Percentiles rank a stretch among this genome's conserved stretches.
phyloP scores from a whole-genome alignment of 2,888 invertebrate genomes.

The Brachyptera putata region DNA sequence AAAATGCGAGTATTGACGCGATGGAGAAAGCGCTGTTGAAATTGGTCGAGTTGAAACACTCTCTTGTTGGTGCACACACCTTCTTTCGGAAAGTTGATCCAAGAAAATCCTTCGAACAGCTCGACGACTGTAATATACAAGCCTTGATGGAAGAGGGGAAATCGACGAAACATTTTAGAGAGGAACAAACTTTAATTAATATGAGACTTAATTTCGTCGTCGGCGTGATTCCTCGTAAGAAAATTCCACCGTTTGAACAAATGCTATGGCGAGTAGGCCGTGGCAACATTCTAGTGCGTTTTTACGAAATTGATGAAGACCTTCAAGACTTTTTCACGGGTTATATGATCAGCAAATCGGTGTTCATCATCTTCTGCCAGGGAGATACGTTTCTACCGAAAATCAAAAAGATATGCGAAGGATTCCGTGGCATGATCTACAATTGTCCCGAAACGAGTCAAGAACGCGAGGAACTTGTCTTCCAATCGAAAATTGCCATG shows the following conservation, averaged over 20 bases:
- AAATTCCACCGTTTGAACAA: slow-evolving; percentile 92
- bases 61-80: background rate
- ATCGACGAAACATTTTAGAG: background rate
- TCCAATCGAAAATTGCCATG: slow-evolving; percentile 97
- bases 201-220: slow-evolving; percentile 68
- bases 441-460: slow-evolving; percentile 97
- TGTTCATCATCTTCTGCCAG: slow-evolving; percentile 96
- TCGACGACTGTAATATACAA: too few species aligned
- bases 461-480: slow-evolving; percentile 95
- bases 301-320: slow-evolving; percentile 90
- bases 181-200: background rate
- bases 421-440: slow-evolving; percentile 95
- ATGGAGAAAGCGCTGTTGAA: background rate
- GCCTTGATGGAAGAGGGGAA: background rate
- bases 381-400: slow-evolving; percentile 95
- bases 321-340: slow-evolving; percentile 90
- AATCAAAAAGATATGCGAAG: slow-evolving; percentile 98
- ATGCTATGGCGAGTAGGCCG: slow-evolving; percentile 97
- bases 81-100: background rate
- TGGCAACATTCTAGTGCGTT: slow-evolving; percentile 92
- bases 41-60: background rate
- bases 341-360: slow-evolving; percentile 92
- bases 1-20: background rate
- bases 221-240: slow-evolving; percentile 91
- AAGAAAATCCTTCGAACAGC: background rate